These are phyloP conservation scores for Amiota communis DNA, from an alignment of 2,888 invertebrate species.

Conservation along the genomic window DNA sequence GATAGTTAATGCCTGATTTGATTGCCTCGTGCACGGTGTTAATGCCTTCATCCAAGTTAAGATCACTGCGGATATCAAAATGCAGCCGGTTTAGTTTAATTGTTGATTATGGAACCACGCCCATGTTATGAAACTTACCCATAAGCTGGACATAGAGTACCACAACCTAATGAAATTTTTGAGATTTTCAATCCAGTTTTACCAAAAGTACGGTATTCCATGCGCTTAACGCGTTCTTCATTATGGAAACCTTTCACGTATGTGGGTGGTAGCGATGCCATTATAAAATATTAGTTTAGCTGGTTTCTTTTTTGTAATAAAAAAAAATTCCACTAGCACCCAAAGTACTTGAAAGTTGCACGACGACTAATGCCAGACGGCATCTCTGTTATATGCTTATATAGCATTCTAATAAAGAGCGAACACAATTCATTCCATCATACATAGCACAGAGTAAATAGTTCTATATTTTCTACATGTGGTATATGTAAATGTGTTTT, in stretches of 20 bases:
- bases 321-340: too few species aligned
- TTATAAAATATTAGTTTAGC: slow-evolving; percentile 24
- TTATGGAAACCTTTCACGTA: slow-evolving; percentile 80
- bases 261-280: slow-evolving; percentile 74
- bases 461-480: too few species aligned
- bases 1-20: slow-evolving; percentile 88
- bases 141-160: slow-evolving; percentile 81
- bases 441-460: too few species aligned
- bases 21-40: slow-evolving; percentile 82
- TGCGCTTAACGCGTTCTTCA: slow-evolving; percentile 76
- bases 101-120: background rate
- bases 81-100: background rate
- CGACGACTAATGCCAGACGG: too few species aligned
- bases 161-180: slow-evolving; percentile 83
- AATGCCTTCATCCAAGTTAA: slow-evolving; percentile 79
- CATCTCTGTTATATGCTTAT: too few species aligned
- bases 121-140: slow-evolving; percentile 73
- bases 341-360: too few species aligned
- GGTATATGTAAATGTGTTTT: too few species aligned
- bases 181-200: slow-evolving; percentile 83
- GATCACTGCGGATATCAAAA: slow-evolving; percentile 65
- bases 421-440: too few species aligned
- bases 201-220: slow-evolving; percentile 83
- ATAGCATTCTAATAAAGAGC: too few species aligned
- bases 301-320: slow-evolving; percentile 11